A percentile compares a stretch with the other conserved stretches of the same genome.
phyloP scores from a whole-genome alignment of 2,797 vertebrate genomes.

The Hydrophis major region DNA sequence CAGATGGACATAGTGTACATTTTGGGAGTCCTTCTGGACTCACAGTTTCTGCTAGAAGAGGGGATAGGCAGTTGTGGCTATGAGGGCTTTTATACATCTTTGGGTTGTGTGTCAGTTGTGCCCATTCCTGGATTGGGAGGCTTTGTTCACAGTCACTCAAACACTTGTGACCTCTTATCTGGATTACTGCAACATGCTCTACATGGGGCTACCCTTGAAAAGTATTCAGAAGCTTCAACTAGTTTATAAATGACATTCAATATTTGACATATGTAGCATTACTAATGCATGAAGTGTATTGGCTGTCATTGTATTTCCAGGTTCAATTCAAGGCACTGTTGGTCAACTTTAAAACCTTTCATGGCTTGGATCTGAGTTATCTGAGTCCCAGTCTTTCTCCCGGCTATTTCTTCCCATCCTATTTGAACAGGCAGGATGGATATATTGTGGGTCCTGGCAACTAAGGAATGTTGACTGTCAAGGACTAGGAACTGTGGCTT shows the following conservation, averaged over 20 bases:
- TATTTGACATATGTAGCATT: background rate
- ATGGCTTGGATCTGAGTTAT: background rate
- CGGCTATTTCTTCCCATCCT: background rate
- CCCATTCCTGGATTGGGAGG: background rate
- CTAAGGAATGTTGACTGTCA: background rate
- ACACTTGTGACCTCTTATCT: background rate
- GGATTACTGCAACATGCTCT: background rate
- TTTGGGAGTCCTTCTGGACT: background rate
- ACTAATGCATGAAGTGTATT: background rate
- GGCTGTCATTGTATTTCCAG: background rate
- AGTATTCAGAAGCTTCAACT: background rate
- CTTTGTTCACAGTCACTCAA: background rate
- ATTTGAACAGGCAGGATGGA: background rate
- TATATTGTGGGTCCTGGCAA: background rate
- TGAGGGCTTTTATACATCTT: background rate
- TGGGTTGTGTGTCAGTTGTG: background rate
- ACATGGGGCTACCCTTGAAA: background rate
- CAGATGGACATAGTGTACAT: background rate
- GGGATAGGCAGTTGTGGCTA: background rate
- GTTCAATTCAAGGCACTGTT: background rate
- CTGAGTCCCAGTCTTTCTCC: background rate
- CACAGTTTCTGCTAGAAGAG: background rate
- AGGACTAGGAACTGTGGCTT: background rate
- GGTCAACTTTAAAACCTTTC: background rate
- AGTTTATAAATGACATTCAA: background rate